A percentile compares a stretch with the other conserved stretches of the same genome.
Evolutionary conservation across 2,888 invertebrate species (phyloP).

Genomic region (Cosmorhoe ocellata): DNA sequence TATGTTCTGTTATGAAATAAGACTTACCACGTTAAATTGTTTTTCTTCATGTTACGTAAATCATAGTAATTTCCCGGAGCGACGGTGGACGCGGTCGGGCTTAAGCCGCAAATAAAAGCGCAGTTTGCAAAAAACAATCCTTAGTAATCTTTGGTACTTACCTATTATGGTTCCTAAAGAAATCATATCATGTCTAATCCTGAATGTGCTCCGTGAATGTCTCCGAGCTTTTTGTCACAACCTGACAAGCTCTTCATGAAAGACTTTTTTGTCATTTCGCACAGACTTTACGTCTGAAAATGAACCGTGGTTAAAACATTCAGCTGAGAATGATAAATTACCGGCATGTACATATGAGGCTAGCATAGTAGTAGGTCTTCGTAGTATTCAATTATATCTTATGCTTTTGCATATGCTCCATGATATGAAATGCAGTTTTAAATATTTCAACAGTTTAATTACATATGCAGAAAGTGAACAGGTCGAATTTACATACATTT

Average conservation of each 20-base stretch:
- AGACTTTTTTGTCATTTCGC: constrained; percentile 13
- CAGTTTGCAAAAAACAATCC: no score
- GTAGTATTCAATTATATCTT: constrained; percentile 17
- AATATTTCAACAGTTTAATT: constrained; percentile 5
- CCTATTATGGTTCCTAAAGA: no score
- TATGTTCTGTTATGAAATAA: background rate
- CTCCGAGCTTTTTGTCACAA: constrained; percentile 1
- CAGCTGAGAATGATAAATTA: constrained; percentile 31
- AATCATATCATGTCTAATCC: no score
- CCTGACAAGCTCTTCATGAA: constrained; percentile 1
- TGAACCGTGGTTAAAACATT: constrained; percentile 29
- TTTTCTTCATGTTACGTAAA: constrained; percentile 2
- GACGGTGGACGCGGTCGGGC: background rate
- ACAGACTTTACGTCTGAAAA: constrained; percentile 19
- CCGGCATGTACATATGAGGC: constrained; percentile 24
- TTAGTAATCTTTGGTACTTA: no score
- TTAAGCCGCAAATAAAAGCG: no score
- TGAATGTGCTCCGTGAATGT: background rate
- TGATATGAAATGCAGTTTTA: constrained; percentile 5
- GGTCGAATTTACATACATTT: no score
- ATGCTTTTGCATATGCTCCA: constrained; percentile 13
- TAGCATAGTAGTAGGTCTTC: constrained; percentile 11
- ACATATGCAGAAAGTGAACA: no score
- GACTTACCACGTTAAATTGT: background rate
- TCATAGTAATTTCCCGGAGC: constrained; percentile 9